These are phyloP conservation scores for Pomacea maculata DNA, from an alignment of 1,140 invertebrate genomes.

Conservation along the genomic window DNA sequence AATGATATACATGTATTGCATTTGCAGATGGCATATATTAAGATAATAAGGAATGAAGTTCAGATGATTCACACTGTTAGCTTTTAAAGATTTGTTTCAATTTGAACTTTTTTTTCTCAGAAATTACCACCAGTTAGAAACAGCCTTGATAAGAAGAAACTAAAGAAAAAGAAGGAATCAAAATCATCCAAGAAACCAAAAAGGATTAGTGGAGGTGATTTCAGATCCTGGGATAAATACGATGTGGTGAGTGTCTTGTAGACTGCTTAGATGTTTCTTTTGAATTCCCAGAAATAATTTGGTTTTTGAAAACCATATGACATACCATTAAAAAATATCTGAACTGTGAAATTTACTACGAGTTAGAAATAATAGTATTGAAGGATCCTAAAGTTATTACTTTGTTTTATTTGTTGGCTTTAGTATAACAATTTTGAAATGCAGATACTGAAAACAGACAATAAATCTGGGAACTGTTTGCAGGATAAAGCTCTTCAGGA, in stretches of 20 bases:
- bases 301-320: too few species aligned
- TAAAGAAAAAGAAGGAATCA: conserved; percentile 55
- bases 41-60: not conserved
- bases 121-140: conserved; percentile 69
- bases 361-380: too few species aligned
- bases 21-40: too few species aligned
- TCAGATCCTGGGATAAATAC: conserved; percentile 82
- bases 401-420: too few species aligned
- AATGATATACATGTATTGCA: too few species aligned
- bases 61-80: not conserved
- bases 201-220: conserved; percentile 72
- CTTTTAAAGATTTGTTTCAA: not conserved
- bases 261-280: too few species aligned
- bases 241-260: conserved; percentile 72
- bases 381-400: too few species aligned
- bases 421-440: too few species aligned
- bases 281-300: too few species aligned
- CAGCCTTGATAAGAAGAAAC: conserved; percentile 57
- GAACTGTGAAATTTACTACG: too few species aligned
- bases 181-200: conserved; percentile 56
- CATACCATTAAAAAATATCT: too few species aligned
- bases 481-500: conserved; percentile 78
- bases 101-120: conserved; percentile 36
- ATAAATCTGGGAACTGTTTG: conserved; percentile 3
- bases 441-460: not conserved